Conservation (phyloP, 2,888 invertebrate genomes). For the Cylloceria caligata region DNA sequence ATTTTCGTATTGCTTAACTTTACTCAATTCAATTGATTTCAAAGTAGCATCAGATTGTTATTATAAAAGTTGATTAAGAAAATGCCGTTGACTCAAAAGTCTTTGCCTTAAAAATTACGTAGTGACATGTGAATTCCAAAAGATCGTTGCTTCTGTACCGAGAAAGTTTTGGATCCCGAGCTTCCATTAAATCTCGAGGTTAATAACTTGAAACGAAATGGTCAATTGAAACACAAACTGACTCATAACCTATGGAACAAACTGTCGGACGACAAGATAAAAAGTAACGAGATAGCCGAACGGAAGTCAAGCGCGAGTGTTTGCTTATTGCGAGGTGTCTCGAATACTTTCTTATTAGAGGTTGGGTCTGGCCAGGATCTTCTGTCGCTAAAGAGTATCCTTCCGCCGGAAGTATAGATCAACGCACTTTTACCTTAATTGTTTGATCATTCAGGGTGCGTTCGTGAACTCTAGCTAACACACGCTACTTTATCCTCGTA, state of each 20-base stretch:
- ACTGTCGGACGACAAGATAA: not conserved
- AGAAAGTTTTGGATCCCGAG: not conserved
- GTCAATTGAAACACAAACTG: not conserved
- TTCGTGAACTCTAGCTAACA: conserved; percentile 30
- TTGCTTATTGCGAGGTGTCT: too few relatives aligned
- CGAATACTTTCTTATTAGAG: not conserved
- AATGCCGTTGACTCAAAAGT: too few relatives aligned
- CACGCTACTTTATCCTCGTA: conserved; percentile 20
- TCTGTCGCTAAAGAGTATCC: not conserved
- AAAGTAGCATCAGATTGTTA: too few relatives aligned
- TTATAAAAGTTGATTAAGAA: too few relatives aligned
- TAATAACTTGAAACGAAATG: not conserved
- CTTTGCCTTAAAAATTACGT: not conserved
- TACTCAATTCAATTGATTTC: too few relatives aligned
- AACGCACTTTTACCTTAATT: conserved; percentile 65
- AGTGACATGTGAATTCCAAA: not conserved
- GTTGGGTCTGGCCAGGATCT: not conserved
- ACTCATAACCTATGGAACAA: not conserved
- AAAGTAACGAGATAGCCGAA: not conserved
- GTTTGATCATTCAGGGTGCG: conserved; percentile 61
- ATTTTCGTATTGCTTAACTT: too few relatives aligned
- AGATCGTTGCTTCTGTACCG: not conserved
- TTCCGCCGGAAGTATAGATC: not conserved
- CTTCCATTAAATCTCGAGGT: not conserved
- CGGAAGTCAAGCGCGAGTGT: too few relatives aligned